Evolutionary conservation across 1,140 invertebrate genomes (phyloP), one percentile per base, ranked within the genome.

Genomic region (Bombus huntii): DNA sequence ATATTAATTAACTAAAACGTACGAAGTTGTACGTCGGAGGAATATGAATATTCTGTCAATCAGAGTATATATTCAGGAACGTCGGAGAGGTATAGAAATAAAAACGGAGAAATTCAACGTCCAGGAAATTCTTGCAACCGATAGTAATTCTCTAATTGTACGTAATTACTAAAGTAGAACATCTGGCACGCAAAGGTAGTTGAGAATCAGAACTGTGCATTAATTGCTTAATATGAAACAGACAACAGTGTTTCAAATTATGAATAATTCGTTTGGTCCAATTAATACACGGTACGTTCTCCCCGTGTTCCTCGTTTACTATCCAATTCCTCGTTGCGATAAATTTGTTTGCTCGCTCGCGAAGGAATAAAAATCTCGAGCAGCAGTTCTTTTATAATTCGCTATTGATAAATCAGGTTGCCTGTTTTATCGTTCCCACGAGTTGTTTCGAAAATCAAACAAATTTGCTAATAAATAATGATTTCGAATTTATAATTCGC

Each of bases 141-240:
- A 82, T 62, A 71, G 44, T 71, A 65, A 82, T 82, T 74, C 57
- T 62, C 53, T 74, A 82, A 82, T 82, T 82, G 71, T 62, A 42
- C 53, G 71, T 73, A 82, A 82, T 82, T 82, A 74, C 53, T 42
- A 65, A 74, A 75, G 71, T 74, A 59, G 53, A 82, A 82, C 80
- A 44, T 74, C 34, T 25, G 28, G n/a, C 79, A 81, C 68, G 80
- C 71, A 39, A 82, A 62, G 39, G 80, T 68, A 76, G 53, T 34
- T 53, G 71, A 59, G 39, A 62, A 74, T 74, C 80, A 42, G 42
- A 28, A 22, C 70, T 31, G 22, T 59, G 22, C 53, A 34, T 74
- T 82, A 79, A 79, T 79, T 66, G 53, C 53, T 76, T 76, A 59
- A 76, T 76, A 59, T 34, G 25, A 28, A 76, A 25, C 53, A 59